Evolutionary conservation across 2,113 vertebrate species (phyloP).

Genomic region (Serilophus lunatus): DNA sequence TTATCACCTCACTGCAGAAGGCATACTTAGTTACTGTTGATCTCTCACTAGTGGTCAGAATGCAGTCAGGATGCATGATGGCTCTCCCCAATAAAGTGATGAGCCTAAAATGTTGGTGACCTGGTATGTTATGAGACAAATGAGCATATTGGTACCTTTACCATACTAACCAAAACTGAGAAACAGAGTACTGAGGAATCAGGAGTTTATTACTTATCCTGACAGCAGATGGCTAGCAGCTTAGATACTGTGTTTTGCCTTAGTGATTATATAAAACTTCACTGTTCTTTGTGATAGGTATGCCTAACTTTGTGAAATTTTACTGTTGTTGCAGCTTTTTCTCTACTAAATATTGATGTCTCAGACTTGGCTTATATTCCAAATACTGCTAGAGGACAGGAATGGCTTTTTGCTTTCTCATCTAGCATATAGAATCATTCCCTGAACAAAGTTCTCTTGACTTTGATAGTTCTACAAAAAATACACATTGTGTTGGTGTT

Average conservation of each 20-base stretch:
- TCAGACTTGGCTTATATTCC: neutral
- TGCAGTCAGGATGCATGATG: neutral
- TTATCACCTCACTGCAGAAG: neutral
- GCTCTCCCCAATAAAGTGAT: neutral
- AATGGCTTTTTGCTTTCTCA: neutral
- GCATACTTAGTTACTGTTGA: neutral
- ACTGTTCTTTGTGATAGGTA: neutral
- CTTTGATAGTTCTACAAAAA: neutral
- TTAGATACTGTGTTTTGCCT: neutral
- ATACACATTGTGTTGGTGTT: neutral
- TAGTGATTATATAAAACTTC: neutral
- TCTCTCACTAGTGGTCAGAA: neutral
- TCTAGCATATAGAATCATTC: neutral
- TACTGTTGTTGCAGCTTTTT: neutral
- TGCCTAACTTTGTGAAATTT: neutral
- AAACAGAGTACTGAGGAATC: accelerated
- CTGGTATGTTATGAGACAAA: neutral
- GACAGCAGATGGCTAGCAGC: accelerated
- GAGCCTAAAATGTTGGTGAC: neutral
- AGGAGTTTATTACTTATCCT: neutral
- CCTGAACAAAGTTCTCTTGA: neutral
- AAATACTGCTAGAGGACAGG: neutral
- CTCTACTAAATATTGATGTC: neutral
- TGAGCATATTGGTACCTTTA: neutral
- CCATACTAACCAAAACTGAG: neutral